phyloP scores from a whole-genome alignment of 2,797 vertebrate species.

The Heterohyrax brucei region DNA sequence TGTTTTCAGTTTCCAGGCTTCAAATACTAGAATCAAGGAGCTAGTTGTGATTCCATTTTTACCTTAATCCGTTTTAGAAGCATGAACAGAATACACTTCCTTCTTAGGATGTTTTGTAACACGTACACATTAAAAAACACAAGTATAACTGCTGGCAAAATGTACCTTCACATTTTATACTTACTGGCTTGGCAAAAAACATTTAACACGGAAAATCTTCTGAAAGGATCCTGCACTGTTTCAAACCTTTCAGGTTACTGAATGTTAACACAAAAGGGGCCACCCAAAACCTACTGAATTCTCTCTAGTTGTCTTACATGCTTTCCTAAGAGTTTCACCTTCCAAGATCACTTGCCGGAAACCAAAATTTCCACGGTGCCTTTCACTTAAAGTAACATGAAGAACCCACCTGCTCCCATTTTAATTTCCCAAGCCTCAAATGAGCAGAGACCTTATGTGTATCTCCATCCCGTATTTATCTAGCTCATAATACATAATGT shows the following conservation, averaged over 20 bases:
- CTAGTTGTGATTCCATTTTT: background rate
- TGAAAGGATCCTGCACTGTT: slow-evolving; percentile 39
- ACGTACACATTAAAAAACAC: background rate
- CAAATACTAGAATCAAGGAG: background rate
- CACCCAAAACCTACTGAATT: background rate
- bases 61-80: background rate
- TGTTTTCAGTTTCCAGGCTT: slow-evolving; percentile 22
- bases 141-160: background rate
- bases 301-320: background rate
- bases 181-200: background rate
- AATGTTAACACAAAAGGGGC: slow-evolving; percentile 54
- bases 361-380: background rate
- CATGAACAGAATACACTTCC: slow-evolving; percentile 41
- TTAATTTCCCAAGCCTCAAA: slow-evolving; percentile 63
- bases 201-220: background rate
- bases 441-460: background rate
- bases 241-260: slow-evolving; percentile 12
- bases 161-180: slow-evolving; percentile 29
- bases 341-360: slow-evolving; percentile 19
- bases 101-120: slow-evolving; percentile 4
- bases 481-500: background rate
- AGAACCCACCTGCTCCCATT: background rate
- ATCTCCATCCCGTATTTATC: background rate
- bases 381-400: background rate
- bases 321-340: slow-evolving; percentile 17